Percentiles rank a stretch among this genome's conserved stretches.
phyloP scores from a whole-genome alignment of 2,113 vertebrate species.

The Ophiodon elongatus region DNA sequence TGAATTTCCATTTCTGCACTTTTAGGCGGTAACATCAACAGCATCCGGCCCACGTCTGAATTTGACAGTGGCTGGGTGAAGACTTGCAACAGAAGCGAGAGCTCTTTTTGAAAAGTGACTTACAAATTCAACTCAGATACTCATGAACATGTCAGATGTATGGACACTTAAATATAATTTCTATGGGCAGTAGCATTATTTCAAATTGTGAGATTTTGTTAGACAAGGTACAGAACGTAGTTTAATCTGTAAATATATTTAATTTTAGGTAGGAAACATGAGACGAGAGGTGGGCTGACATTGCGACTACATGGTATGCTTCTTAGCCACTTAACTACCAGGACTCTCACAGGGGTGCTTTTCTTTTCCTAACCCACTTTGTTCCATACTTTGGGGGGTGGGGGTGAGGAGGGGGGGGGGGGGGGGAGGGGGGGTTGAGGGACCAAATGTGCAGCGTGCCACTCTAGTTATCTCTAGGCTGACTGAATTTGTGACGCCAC shows the following conservation, averaged over 20 bases:
- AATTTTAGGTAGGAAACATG: neutral
- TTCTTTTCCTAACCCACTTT: neutral
- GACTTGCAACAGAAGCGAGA: neutral
- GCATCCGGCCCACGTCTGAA: slow-evolving; percentile 5
- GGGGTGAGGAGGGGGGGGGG: too few relatives aligned
- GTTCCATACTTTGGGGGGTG: neutral
- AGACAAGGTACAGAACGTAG: neutral
- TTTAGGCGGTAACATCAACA: neutral
- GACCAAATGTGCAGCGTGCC: neutral
- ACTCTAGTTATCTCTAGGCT: neutral
- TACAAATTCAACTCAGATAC: neutral
- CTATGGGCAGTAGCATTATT: neutral
- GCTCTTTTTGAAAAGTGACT: neutral
- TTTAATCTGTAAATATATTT: neutral
- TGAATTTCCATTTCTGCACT: neutral
- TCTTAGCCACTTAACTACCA: neutral
- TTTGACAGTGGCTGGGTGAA: neutral
- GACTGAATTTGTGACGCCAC: neutral
- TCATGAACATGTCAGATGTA: neutral
- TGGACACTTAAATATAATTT: neutral
- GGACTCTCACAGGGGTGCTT: too few relatives aligned
- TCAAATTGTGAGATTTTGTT: neutral
- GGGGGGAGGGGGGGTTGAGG: too few relatives aligned
- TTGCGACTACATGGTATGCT: neutral
- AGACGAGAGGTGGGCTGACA: neutral